Base-by-base conservation (phyloP, 2,888 invertebrate genomes). In the Tricholauxania praeusta region DNA sequence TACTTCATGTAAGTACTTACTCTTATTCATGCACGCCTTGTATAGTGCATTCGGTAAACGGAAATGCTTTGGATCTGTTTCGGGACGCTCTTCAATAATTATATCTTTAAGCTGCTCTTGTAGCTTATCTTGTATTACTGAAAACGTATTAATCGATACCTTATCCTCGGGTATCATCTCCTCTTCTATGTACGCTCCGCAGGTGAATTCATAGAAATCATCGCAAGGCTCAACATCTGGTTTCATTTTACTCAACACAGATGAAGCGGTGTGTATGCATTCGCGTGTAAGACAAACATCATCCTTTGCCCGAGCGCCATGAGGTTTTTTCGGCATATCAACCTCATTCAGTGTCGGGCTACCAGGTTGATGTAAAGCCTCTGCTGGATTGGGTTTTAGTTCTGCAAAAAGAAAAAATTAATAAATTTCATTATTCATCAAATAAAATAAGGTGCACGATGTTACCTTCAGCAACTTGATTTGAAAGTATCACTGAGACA, bases 151-250 rank as follows among this genome's bases (percentile, higher is more conserved):
- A 3, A 88, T 85, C 15, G 86, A 82, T 1, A 86, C 84, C 79
- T 88, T 87, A 72, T 94, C 94, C 77, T 94, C 94, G 5, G 94
- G 93, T 75, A 94, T 94, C 74, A 89, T 89, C 6, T 91, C 91
- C 28, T 89, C 89, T 76, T 91, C 90, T 4, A 93, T 84, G 83
- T 93, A 94, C 63, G 89, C 90, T 6, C 94, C 94, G 80, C 94
- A 94, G 7, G 93, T 91, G 81, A 93, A 94, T 79, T 91, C 88
- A 83, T 94, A 94, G 85, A 94, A 94, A 83, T 94, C 92, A 80
- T 94, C 93, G 81, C 94, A 94, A 0, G 94, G 94, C 76, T 93
- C 92, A 0, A 92, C 90, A 3, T 87, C 85, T 4, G 86, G 80
- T 80, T 94, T 92, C 90, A 94, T 92, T 81, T 91, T 91, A 73